A percentile compares a stretch with the other conserved stretches of the same genome.
Conservation (phyloP, 1,140 invertebrate genomes). For the Drosophila navojoa region DNA sequence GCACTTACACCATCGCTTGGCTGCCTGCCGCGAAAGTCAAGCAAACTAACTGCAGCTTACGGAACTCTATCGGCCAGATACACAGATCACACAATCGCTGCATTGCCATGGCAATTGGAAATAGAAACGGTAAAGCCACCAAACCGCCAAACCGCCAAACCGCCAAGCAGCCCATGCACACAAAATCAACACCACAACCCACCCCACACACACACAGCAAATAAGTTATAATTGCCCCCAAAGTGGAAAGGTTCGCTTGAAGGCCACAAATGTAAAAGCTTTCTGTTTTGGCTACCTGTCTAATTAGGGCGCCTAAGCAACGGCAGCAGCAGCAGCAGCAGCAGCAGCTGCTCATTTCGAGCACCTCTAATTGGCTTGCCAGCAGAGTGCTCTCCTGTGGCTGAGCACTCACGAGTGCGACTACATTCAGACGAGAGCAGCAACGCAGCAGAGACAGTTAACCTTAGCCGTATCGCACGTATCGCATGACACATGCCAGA, state of each 20-base stretch:
- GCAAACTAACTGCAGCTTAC: constrained; percentile 27
- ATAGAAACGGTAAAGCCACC: constrained; percentile 44
- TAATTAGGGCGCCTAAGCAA: constrained; percentile 50
- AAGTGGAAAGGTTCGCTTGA: constrained; percentile 31
- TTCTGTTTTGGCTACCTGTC: constrained; percentile 13
- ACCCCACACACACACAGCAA: constrained; percentile 22
- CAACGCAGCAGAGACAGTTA: constrained; percentile 8
- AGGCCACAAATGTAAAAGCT: constrained; percentile 57
- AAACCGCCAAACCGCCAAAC: not conserved
- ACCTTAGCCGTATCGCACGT: constrained; percentile 43
- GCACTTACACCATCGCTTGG: constrained; percentile 53
- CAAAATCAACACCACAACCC: constrained; percentile 25
- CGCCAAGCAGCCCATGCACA: constrained; percentile 8
- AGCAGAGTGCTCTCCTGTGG: constrained; percentile 36
- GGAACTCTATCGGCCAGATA: constrained; percentile 47
- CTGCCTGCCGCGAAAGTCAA: constrained; percentile 60
- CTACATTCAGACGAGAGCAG: constrained; percentile 14
- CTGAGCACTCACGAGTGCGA: constrained; percentile 19
- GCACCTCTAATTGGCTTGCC: constrained; percentile 66
- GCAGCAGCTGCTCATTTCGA: constrained; percentile 42
- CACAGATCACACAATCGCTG: constrained; percentile 42
- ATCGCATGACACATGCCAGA: constrained; percentile 58
- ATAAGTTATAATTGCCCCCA: constrained; percentile 54
- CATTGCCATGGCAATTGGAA: constrained; percentile 61
- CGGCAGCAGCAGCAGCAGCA: not conserved